These are phyloP conservation scores for Hippoglossus stenolepis DNA, from an alignment of 2,113 vertebrate species.

Conservation along the genomic window DNA sequence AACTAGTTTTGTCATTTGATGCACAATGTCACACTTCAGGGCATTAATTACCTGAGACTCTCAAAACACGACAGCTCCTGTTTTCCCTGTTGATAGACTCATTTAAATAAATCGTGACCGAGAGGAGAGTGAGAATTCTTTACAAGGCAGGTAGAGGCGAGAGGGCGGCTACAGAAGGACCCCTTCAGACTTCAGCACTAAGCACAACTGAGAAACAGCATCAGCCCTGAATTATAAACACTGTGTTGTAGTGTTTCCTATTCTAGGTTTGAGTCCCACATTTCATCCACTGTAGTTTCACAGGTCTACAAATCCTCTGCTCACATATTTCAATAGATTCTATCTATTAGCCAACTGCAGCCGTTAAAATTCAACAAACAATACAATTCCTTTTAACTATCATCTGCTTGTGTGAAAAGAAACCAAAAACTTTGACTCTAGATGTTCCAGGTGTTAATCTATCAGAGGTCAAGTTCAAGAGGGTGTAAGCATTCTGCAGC, in stretches of 20 bases:
- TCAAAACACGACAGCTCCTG: conserved; percentile 29
- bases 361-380: conserved; percentile 24
- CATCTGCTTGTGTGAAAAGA: conserved; percentile 23
- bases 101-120: conserved; percentile 22
- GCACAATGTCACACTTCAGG: conserved; percentile 24
- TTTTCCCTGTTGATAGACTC: conserved; percentile 41
- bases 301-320: background rate
- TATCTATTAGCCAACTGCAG: conserved; percentile 8
- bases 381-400: conserved; percentile 39
- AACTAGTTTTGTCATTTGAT: conserved; percentile 25
- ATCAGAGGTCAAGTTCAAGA: background rate
- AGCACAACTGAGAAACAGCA: conserved; percentile 12
- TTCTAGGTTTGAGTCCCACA: conserved; percentile 20
- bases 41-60: conserved; percentile 76
- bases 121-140: conserved; percentile 10
- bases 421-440: conserved; percentile 3
- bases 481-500: conserved; percentile 5
- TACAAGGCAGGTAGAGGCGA: conserved; percentile 45
- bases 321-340: conserved; percentile 2
- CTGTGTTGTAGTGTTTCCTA: conserved; percentile 22
- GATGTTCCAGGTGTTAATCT: conserved; percentile 11
- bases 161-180: background rate
- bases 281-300: conserved; percentile 25
- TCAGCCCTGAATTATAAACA: conserved; percentile 52
- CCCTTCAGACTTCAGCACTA: background rate